These are phyloP conservation scores for Yoshiicerus persimilis DNA, from an alignment of 1,140 invertebrate species.

Conservation along the genomic window DNA sequence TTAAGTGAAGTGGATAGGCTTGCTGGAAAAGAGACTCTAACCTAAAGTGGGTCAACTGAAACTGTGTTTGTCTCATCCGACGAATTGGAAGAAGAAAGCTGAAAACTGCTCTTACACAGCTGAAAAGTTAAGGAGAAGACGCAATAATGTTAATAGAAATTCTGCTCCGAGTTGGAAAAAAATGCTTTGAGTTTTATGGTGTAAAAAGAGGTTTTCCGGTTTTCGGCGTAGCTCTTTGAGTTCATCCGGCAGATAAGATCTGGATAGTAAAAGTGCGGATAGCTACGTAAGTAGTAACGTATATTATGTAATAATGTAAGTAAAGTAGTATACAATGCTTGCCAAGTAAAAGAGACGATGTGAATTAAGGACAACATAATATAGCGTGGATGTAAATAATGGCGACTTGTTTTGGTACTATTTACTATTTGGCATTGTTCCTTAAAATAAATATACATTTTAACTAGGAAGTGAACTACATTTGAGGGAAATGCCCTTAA, in stretches of 20 bases:
- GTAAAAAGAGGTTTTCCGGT: constrained; percentile 5
- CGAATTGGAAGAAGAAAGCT: neutral
- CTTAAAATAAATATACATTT: neutral
- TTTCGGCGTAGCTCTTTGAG: constrained; percentile 1
- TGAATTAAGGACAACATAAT: neutral
- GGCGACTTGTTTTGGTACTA: neutral
- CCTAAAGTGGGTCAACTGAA: neutral
- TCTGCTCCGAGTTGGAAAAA: neutral
- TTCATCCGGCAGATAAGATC: neutral
- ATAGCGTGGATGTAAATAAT: neutral
- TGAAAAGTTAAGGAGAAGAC: neutral
- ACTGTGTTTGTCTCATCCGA: neutral
- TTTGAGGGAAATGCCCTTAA: too few species aligned
- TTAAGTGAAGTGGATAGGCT: neutral
- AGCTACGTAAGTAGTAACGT: neutral
- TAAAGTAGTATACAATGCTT: neutral
- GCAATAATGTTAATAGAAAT: constrained; percentile 16
- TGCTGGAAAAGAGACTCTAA: neutral
- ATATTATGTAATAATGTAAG: neutral
- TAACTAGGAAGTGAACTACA: neutral
- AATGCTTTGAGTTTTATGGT: neutral
- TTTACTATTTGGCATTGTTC: neutral
- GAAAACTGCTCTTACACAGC: neutral
- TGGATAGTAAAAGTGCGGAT: neutral
- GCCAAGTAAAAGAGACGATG: neutral